Percentiles rank a stretch among this genome's conserved stretches.
phyloP scores from a whole-genome alignment of 2,797 vertebrate species.

The Arctocebus calabarensis region DNA sequence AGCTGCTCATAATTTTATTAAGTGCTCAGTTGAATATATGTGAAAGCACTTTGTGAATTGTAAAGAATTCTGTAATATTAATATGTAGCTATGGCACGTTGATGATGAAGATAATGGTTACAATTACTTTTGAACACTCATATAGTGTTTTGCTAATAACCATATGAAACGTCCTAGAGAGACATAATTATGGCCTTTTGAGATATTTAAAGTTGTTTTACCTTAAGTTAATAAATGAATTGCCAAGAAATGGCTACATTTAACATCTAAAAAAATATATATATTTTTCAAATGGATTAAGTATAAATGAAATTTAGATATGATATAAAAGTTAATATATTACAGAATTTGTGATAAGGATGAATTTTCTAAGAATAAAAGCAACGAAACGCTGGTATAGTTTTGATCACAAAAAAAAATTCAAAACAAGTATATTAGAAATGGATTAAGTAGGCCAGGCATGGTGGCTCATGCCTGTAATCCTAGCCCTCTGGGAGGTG shows the following conservation, averaged over 20 bases:
- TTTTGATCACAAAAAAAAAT: not conserved
- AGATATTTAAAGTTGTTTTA: not conserved
- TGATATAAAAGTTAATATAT: not conserved
- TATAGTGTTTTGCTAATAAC: conserved; percentile 16
- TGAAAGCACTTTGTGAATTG: not conserved
- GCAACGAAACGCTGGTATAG: not conserved
- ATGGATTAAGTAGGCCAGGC: not conserved
- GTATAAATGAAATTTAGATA: not conserved
- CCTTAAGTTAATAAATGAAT: not conserved
- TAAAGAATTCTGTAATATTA: conserved; percentile 2
- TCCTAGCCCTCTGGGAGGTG: too few relatives aligned
- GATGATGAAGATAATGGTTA: conserved; percentile 24
- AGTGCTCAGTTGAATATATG: not conserved
- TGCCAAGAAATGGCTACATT: not conserved
- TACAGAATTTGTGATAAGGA: not conserved
- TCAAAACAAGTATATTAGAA: conserved; percentile 21
- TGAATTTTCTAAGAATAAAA: conserved; percentile 48
- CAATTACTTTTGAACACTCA: conserved; percentile 9
- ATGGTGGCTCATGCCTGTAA: too few relatives aligned
- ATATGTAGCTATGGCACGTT: not conserved
- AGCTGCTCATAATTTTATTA: conserved; percentile 6
- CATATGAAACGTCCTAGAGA: conserved; percentile 21
- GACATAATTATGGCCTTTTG: conserved; percentile 36
- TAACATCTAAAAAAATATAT: too few relatives aligned
- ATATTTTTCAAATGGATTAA: not conserved